Evolutionary conservation across 2,888 invertebrate species (phyloP).

Genomic region (Tillus elongatus): DNA sequence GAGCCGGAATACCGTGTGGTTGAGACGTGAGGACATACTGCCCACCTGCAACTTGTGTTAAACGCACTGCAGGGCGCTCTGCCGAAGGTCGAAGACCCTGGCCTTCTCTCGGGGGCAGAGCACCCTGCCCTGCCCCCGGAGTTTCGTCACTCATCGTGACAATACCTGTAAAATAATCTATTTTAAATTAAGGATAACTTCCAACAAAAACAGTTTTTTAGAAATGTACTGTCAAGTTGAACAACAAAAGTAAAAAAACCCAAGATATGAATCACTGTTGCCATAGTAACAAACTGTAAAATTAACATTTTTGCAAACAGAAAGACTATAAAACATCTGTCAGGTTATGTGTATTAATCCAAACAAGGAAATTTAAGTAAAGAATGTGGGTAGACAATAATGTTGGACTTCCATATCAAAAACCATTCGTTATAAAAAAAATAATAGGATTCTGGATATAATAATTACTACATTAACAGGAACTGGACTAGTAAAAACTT

Average conservation of each 20-base stretch:
- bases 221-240: not conserved
- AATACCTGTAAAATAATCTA: slow-evolving; percentile 1
- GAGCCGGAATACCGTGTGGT: slow-evolving; percentile 42
- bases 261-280: too few species aligned
- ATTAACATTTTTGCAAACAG: too few species aligned
- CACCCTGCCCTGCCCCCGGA: slow-evolving; percentile 43
- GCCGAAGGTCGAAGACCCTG: slow-evolving; percentile 31
- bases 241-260: slow-evolving; percentile 16
- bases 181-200: slow-evolving; percentile 10
- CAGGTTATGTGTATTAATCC: too few species aligned
- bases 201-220: not conserved
- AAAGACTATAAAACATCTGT: too few species aligned
- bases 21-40: slow-evolving; percentile 39
- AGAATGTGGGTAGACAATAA: too few species aligned
- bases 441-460: too few species aligned
- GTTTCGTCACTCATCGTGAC: slow-evolving; percentile 42
- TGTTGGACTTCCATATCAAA: too few species aligned
- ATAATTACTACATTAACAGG: too few species aligned
- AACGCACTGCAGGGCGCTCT: slow-evolving; percentile 38
- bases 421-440: too few species aligned
- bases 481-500: too few species aligned
- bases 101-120: slow-evolving; percentile 42
- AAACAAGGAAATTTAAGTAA: too few species aligned
- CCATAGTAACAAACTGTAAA: too few species aligned
- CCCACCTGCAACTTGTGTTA: slow-evolving; percentile 39